Evolutionary conservation across 2,113 vertebrate genomes (phyloP), one percentile per base, ranked within the genome.

Genomic region (Galemys pyrenaicus): DNA sequence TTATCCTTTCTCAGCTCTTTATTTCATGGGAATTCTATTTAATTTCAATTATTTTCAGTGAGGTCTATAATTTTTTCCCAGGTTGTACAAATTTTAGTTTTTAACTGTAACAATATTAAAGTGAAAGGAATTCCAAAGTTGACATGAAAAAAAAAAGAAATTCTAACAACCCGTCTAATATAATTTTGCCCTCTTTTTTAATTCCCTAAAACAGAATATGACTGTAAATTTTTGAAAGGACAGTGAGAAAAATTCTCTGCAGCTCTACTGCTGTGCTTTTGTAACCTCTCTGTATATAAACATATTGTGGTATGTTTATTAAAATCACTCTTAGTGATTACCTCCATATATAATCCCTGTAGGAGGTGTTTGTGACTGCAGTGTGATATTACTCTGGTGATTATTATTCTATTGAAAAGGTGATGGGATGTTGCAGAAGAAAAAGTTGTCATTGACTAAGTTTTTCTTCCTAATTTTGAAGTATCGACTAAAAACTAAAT

Each of bases 331-430:
- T 44, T 49, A 51, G 1, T n/a, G 51, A 51, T 41, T 46, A 68
- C 4, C 17, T 13, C 22, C 30, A 41, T 62, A 24, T 17, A 8
- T 11, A 39, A n/a, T 35, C 2, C 3, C 35, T 44, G 28, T 7
- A 10, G 7, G 39, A 5, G 5, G 44, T 44, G 35, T 56, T 26
- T 7, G n/a, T 7, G n/a, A 84, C 20, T 28, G 6, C 1, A 51
- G 1, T 16, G 2, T 30, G 28, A 4, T 10, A 2, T n/a, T 9
- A 16, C 20, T 12, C 13, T 15, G 3, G 15, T 37, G 0, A 17
- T 19, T n/a, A 9, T 4, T 6, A 4, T 17, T 49, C 1, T n/a
- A 6, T 3, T 13, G 9, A 1, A 32, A 24, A 22, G 17, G 20
- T 6, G 6, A 70, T 12, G 4, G 13, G 20, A 30, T 17, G 16